Evolutionary conservation across 2,797 vertebrate genomes (phyloP).

Genomic region (Avahi laniger): DNA sequence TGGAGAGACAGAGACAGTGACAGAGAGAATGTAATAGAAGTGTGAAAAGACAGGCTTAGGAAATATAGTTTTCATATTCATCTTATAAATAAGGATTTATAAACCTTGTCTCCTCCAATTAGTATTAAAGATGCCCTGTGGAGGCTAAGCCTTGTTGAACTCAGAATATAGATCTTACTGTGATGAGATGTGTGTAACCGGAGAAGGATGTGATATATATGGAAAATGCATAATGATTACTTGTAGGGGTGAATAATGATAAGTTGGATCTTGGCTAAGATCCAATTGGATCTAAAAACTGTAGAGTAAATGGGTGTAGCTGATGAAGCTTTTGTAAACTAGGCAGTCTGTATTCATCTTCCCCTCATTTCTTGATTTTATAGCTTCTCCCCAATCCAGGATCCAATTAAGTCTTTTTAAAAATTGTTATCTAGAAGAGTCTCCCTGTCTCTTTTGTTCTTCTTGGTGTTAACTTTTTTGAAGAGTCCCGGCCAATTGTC

Average conservation of each 20-base stretch:
- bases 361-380: not conserved
- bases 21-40: not conserved
- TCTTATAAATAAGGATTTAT: conserved; percentile 28
- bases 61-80: not conserved
- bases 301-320: not conserved
- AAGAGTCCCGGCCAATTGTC: not conserved
- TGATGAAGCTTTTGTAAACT: not conserved
- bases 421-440: not conserved
- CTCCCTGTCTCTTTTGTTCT: not conserved
- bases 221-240: not conserved
- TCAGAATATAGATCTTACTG: not conserved
- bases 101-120: not conserved
- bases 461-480: not conserved
- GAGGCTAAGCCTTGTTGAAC: not conserved
- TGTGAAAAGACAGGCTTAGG: not conserved
- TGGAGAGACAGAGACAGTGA: not conserved
- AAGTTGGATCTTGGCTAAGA: not conserved
- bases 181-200: not conserved
- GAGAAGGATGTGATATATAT: not conserved
- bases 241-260: not conserved
- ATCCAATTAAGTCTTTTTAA: not conserved
- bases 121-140: not conserved
- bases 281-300: not conserved
- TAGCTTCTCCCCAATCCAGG: not conserved
- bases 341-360: not conserved